Base-by-base conservation (phyloP, 1,140 invertebrate species). In the Lepidurus arcticus region DNA sequence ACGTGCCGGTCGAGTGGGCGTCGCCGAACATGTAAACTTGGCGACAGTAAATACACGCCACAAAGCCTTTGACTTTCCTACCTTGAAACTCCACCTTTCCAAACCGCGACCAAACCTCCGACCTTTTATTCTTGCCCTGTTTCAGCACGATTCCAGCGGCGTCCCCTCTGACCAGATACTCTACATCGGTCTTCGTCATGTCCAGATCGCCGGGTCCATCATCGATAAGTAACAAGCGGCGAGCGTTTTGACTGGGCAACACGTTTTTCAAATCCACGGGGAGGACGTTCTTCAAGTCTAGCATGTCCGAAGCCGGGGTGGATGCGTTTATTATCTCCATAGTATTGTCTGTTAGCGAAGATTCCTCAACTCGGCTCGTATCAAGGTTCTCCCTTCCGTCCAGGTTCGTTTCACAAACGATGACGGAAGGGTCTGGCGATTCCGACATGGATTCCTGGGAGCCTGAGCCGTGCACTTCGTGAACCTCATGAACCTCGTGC, bases 11-110 rank as follows among this genome's bases (percentile, higher is more conserved):
- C 1, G 78, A 78, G 53, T 78, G 78, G 73, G 78, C 78, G 21
- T 78, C 78, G 34, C 78, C 78, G 42, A 78, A 78, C 43, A 74
- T 74, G 44, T 78, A 78, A n/a, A 78, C 78, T 47, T 78, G 78
- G 4, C 78, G 78, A 34, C 78, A 78, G 73, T 74, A 78, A 44
- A 78, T 75, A 47, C 78, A 78, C 13, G 78, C 78, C 26, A 78
- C 78, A n/a, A 75, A 78, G n/a, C 78, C 78, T 75, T 78, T 78
- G 42, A 78, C 78, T 26, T 78, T 78, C 0, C 78, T 73, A 1
- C 73, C 73, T 73, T 78, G 78, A 73, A 78, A 78, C 10, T 73
- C 75, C 16, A 78, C 78, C 53, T 78, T 78, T 11, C 78, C 78
- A 44, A 78, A 78, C 44, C 78, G 78, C 24, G 78, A 73, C 78